Percentiles rank a stretch among this genome's conserved stretches.
phyloP scores from a whole-genome alignment of 2,888 invertebrate species.

The Conomelus anceps region DNA sequence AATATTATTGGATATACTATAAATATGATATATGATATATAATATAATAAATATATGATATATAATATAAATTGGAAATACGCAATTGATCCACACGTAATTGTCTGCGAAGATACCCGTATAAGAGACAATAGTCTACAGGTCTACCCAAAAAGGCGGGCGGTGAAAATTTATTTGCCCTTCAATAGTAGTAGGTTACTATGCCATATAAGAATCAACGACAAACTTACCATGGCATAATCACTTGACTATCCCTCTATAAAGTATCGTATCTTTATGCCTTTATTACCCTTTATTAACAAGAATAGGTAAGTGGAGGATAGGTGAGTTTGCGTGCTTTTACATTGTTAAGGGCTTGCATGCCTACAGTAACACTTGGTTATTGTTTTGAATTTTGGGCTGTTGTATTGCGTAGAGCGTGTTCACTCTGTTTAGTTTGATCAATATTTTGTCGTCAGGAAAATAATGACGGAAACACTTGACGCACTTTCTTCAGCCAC shows the following conservation, averaged over 20 bases:
- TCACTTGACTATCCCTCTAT: neutral
- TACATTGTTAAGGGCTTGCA: neutral
- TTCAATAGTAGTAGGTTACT: neutral
- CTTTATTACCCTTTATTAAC: neutral
- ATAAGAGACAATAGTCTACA: neutral
- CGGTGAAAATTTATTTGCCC: neutral
- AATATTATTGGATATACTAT: too few species aligned
- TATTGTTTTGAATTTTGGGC: neutral
- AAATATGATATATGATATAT: too few species aligned
- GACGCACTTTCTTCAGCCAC: neutral
- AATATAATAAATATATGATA: too few species aligned
- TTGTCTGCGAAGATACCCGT: too few species aligned
- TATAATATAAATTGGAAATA: too few species aligned
- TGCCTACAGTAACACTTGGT: neutral
- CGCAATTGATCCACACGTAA: too few species aligned
- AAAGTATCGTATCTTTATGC: neutral
- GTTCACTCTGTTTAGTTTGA: neutral
- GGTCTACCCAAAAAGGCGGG: neutral
- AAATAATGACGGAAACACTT: neutral
- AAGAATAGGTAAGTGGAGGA: neutral
- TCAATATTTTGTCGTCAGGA: conserved; percentile 8
- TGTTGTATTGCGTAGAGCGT: neutral
- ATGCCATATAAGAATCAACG: neutral
- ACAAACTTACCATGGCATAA: neutral
- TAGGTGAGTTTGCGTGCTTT: neutral